Base-by-base conservation (phyloP, 2,888 invertebrate species). In the Gymnoscelis rufifasciata region DNA sequence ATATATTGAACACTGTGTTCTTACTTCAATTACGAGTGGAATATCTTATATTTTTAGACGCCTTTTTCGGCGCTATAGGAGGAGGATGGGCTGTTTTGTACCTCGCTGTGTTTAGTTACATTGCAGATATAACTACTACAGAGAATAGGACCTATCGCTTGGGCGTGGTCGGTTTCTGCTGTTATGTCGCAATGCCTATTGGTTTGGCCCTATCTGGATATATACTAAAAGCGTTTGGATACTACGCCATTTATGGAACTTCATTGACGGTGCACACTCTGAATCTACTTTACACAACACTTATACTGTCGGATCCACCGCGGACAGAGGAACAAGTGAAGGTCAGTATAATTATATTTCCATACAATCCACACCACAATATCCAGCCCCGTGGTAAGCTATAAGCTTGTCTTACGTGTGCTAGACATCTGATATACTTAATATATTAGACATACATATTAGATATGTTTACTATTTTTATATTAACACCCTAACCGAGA, bases 21-120 rank as follows among this genome's bases (percentile, higher is more conserved):
- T 93, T 93, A 64, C 81, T 93, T 67, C 89, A 92, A 59, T 75
- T 93, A 2, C 92, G 93, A 1, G 92, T 94, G 90, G 93, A 94
- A 71, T 91, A 90, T 3, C 56, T 66, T 7, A 49, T 64, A 3
- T 61, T 59, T 14, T 43, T 56, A 3, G 66, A 68, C 38, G 67
- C 64, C 4, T 51, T 64, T 15, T 51, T 68, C 3, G 57, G 60
- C n/a, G 48, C 60, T 0, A 28, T 66, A 5, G 43, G 49, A 26
- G 70, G 70, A 8, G 66, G 67, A 0, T 59, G 56, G 52, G 55
- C 59, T 24, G 45, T 62, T 2, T 49, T 64, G 42, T 52, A 56
- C 5, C 47, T 67, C 19, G 60, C 60, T 1, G 38, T 62, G 15
- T 66, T 66, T 41, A 59, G 66, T 7, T 66, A 59, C 30, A 66